phyloP scores from a whole-genome alignment of 2,113 vertebrate genomes.

The Oreochromis aureus region DNA sequence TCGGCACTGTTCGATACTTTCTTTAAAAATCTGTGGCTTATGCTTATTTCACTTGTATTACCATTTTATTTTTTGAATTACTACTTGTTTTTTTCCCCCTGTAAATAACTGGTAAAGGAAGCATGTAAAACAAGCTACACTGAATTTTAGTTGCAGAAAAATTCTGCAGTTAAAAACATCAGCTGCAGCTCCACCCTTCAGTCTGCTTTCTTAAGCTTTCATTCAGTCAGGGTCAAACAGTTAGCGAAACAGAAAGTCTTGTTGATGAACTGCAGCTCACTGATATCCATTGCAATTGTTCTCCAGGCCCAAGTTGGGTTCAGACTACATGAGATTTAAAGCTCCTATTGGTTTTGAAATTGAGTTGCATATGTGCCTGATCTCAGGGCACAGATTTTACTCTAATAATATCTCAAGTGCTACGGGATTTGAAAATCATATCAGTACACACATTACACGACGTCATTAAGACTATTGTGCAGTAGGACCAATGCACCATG shows the following conservation, averaged over 20 bases:
- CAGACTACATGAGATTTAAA: not conserved
- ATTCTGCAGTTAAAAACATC: not conserved
- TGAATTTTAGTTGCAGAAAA: not conserved
- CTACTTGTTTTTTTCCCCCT: not conserved
- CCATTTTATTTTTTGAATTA: not conserved
- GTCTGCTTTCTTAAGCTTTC: not conserved
- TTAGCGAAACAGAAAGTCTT: not conserved
- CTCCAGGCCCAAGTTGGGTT: not conserved
- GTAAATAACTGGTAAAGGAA: not conserved
- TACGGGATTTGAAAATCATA: not conserved
- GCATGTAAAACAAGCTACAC: not conserved
- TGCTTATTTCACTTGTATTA: too few species aligned
- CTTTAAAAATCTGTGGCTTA: not conserved
- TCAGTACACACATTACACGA: not conserved
- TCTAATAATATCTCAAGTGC: not conserved
- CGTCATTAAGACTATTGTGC: not conserved
- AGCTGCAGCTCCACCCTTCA: not conserved
- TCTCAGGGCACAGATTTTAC: not conserved
- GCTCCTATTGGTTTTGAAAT: not conserved
- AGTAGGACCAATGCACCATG: not conserved
- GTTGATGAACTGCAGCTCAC: not conserved
- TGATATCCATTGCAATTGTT: not conserved
- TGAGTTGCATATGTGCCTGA: not conserved
- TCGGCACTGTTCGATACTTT: not conserved
- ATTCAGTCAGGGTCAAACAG: not conserved